Percentiles rank a stretch among this genome's conserved stretches.
Conservation (phyloP, 2,113 vertebrate species). For the Columba livia region DNA sequence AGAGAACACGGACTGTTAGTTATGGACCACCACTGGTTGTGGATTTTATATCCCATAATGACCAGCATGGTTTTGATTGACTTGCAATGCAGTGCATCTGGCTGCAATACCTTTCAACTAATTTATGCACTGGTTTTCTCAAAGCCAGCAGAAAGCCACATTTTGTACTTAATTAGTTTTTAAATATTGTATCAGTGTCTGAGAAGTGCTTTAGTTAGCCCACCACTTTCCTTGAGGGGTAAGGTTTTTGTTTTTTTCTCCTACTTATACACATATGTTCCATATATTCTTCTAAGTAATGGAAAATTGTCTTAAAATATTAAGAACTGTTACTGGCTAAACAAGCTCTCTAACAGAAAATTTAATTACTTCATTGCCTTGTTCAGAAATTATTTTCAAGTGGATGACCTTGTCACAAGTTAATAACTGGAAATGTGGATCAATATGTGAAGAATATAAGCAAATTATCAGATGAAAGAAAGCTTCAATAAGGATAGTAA, state of each 20-base stretch:
- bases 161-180: constrained; percentile 10
- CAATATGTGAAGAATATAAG: neutral
- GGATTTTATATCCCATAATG: neutral
- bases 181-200: neutral
- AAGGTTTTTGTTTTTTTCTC: neutral
- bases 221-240: neutral
- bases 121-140: neutral
- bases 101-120: neutral
- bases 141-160: neutral
- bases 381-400: constrained; percentile 12
- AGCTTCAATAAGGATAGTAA: neutral
- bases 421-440: constrained; percentile 9
- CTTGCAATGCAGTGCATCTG: neutral
- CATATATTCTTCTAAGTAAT: neutral
- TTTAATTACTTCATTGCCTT: constrained; percentile 11
- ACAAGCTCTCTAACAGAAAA: neutral
- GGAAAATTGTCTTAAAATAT: neutral
- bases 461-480: constrained; percentile 3
- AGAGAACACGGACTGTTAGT: neutral
- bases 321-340: neutral
- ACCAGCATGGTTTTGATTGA: neutral
- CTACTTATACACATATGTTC: neutral
- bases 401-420: neutral
- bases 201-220: constrained; percentile 17
- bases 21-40: neutral